phyloP scores from a whole-genome alignment of 2,113 vertebrate genomes.

The Gila orcuttii region DNA sequence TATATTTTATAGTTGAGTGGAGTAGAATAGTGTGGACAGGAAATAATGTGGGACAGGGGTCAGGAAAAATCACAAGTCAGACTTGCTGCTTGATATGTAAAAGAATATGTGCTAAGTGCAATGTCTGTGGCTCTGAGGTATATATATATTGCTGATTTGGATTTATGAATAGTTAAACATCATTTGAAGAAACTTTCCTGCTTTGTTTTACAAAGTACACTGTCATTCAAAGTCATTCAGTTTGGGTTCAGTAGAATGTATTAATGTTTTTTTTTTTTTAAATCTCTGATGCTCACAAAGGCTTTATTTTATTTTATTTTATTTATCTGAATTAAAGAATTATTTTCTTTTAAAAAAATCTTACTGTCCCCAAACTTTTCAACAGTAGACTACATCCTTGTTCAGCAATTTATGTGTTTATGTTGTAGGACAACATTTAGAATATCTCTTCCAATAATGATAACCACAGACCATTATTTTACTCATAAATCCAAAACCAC shows the following conservation, averaged over 20 bases:
- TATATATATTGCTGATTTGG: not conserved
- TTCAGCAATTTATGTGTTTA: not conserved
- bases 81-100: not conserved
- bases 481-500: not conserved
- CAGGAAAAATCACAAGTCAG: not conserved
- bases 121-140: not conserved
- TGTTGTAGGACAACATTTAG: not conserved
- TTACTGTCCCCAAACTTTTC: not conserved
- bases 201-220: not conserved
- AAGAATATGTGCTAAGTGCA: not conserved
- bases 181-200: not conserved
- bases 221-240: not conserved
- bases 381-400: not conserved
- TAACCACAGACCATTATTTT: not conserved
- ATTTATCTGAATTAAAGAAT: too few relatives aligned
- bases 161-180: not conserved
- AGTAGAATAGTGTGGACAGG: not conserved
- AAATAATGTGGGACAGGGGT: not conserved
- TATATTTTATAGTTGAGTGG: conserved; percentile 13
- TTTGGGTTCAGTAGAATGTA: not conserved
- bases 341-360: not conserved
- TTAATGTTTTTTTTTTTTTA: not conserved
- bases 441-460: not conserved
- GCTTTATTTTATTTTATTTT: not conserved
- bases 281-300: not conserved